Evolutionary conservation across 2,888 invertebrate species (phyloP), one percentile per base, ranked within the genome.

Genomic region (Zaprionus bogoriensis): DNA sequence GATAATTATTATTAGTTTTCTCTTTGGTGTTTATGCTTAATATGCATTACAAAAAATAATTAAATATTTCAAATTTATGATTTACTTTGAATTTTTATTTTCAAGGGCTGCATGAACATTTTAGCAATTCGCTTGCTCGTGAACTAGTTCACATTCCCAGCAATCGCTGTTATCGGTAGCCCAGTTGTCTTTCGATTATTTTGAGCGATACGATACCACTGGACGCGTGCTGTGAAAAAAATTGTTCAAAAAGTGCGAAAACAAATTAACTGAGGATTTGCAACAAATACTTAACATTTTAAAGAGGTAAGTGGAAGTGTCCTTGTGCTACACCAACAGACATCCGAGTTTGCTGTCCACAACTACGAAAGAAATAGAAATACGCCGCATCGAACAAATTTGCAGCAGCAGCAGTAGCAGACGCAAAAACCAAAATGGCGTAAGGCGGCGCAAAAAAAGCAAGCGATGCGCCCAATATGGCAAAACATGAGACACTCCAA

Each of bases 351-450:
- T 5, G 10, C 12, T 28, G 1, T 9, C 17, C 1, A 1, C 5
- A 20, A 27, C 19, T 5, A 2, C 12, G 12, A 1, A 3, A 9
- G 63, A 32, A 39, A 0, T 3, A 14, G 44, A 58, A 12, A 28
- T 20, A 19, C 22, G 39, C 28, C 50, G 55, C 55, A 44, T 23
- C 2, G 45, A 60, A 57, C n/a, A n/a, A n/a, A n/a, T n/a, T n/a
- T n/a, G n/a, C n/a, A n/a, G n/a, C n/a, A 14, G n/a, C 41, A 51
- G 28, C 36, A 22, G 19, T 41, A 12, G 46, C 39, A 50, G 38
- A 54, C 51, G 32, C 22, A 20, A 82, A 86, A 83, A 73, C 41
- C 87, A 83, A 83, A 81, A 83, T 83, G 83, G 83, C 83, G 85
- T 67, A 73, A 64, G 65, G 44, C n/a, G 60, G 58, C 63, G 32